Conservation (phyloP, 2,888 invertebrate genomes). For the Lottia scabra region DNA sequence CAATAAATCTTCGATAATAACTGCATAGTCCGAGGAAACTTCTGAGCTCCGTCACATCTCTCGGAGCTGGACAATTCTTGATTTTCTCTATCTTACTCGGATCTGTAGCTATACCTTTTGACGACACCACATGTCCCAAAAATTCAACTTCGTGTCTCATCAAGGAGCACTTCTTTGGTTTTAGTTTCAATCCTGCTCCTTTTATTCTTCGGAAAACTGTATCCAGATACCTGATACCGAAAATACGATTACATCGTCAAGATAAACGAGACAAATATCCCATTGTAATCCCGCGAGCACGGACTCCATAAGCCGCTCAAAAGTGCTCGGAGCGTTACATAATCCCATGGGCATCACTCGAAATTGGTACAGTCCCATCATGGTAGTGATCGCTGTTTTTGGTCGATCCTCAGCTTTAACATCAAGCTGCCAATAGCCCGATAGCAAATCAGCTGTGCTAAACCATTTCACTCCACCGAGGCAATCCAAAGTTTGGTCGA, state of each 20-base stretch:
- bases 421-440: constrained; percentile 10
- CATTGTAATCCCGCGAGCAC: no score
- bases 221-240: not conserved
- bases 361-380: constrained; percentile 8
- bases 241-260: no score
- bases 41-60: not conserved
- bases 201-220: no score
- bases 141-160: not conserved
- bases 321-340: no score
- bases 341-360: constrained; percentile 13
- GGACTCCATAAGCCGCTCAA: no score
- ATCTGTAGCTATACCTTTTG: not conserved
- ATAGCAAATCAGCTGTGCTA: not conserved
- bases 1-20: not conserved
- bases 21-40: not conserved
- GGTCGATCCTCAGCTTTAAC: constrained; percentile 7
- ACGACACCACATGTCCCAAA: not conserved
- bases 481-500: not conserved
- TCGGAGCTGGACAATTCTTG: not conserved
- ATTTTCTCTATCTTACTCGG: not conserved
- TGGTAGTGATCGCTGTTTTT: constrained; percentile 12
- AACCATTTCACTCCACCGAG: constrained; percentile 1
- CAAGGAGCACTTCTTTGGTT: not conserved
- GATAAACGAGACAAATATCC: not conserved
- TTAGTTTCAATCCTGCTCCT: not conserved